phyloP scores from a whole-genome alignment of 2,113 vertebrate genomes.

The Cyphomyrus discorhynchus region DNA sequence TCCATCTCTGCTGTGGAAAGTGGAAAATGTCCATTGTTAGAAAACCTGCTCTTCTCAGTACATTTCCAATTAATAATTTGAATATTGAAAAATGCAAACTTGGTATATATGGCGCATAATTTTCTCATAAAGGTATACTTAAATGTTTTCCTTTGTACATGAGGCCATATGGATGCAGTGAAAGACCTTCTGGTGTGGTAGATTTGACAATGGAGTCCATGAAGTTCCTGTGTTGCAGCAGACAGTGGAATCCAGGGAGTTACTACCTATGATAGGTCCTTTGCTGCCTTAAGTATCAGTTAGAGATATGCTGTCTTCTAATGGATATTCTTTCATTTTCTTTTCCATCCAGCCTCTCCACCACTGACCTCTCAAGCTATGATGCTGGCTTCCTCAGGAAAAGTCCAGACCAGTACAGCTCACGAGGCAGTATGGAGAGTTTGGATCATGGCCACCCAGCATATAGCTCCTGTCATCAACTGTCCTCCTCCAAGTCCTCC shows the following conservation, averaged over 20 bases:
- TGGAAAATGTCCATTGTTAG: background rate
- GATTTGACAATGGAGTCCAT: background rate
- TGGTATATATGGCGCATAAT: background rate
- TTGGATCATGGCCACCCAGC: constrained; percentile 69
- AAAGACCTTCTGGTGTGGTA: background rate
- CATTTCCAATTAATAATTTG: background rate
- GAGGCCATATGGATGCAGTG: background rate
- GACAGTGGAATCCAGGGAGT: background rate
- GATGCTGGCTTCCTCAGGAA: constrained; percentile 77
- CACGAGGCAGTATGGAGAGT: constrained; percentile 92
- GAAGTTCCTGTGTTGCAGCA: background rate
- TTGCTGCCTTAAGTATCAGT: background rate
- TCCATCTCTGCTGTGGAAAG: background rate
- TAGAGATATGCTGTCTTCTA: background rate
- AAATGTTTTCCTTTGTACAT: background rate
- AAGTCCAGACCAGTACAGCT: constrained; percentile 91
- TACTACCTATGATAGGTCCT: background rate
- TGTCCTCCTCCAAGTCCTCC: constrained; percentile 83
- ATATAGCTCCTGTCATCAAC: constrained; percentile 78
- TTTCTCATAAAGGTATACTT: background rate
- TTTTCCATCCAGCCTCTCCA: constrained; percentile 68
- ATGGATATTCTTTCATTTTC: background rate
- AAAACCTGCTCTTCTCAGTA: background rate
- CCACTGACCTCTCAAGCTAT: constrained; percentile 77
- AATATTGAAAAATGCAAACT: background rate